Conservation (phyloP, 2,113 vertebrate genomes). For the Lycocorax pyrrhopterus region DNA sequence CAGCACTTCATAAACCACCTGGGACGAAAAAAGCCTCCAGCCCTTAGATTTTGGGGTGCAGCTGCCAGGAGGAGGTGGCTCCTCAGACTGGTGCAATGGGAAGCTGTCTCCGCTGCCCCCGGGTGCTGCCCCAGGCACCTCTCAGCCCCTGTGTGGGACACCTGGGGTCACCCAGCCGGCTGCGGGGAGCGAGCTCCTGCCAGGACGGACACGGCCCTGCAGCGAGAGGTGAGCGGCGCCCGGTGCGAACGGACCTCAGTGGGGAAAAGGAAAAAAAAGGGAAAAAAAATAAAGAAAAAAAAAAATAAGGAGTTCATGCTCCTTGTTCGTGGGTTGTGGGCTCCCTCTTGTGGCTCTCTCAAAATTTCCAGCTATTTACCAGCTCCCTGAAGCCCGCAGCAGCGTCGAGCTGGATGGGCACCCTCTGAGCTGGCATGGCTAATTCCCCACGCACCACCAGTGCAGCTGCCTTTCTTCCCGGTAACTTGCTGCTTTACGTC, state of each 20-base stretch:
- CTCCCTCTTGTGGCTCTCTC: constrained; percentile 67
- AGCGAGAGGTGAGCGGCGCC: rapidly evolving
- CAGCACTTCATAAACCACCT: not conserved
- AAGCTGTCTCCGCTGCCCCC: not conserved
- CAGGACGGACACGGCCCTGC: not conserved
- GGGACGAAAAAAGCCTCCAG: not conserved
- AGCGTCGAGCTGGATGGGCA: rapidly evolving
- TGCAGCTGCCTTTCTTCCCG: not conserved
- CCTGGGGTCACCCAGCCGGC: rapidly evolving
- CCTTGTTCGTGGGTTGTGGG: constrained; percentile 21
- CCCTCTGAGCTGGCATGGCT: rapidly evolving
- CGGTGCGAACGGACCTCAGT: too few relatives aligned
- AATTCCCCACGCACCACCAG: too few relatives aligned
- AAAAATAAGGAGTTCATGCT: rapidly evolving
- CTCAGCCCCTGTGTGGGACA: rapidly evolving
- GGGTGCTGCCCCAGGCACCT: not conserved
- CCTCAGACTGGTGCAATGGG: rapidly evolving
- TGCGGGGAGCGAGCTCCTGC: rapidly evolving
- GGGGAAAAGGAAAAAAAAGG: too few relatives aligned
- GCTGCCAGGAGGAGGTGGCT: rapidly evolving
- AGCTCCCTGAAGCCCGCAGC: not conserved
- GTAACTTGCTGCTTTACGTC: not conserved
- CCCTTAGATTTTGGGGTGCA: not conserved
- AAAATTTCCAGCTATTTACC: not conserved
- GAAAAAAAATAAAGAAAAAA: too few relatives aligned